These are phyloP conservation scores for Odontomyia ornata DNA, from an alignment of 2,888 invertebrate species.

Conservation along the genomic window DNA sequence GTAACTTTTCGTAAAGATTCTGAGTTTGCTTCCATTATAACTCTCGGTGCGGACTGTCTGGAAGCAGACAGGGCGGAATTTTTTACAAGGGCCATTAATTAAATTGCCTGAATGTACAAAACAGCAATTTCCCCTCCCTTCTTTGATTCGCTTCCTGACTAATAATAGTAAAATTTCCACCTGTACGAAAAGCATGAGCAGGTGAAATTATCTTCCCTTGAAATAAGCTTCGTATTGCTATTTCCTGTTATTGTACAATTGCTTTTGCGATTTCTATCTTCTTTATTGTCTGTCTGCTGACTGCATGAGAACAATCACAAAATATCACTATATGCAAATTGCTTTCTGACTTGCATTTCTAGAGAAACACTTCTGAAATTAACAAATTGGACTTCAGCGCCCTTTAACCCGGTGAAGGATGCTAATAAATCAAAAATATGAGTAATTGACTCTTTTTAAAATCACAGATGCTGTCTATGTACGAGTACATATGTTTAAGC, in stretches of 20 bases:
- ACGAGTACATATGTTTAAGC: too few relatives aligned
- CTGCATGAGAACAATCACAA: not conserved
- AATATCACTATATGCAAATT: too few relatives aligned
- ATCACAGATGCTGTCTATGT: too few relatives aligned
- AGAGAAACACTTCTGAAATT: too few relatives aligned
- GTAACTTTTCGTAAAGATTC: not conserved
- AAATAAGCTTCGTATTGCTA: not conserved
- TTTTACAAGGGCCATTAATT: constrained; percentile 25
- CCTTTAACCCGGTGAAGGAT: too few relatives aligned
- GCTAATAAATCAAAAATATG: too few relatives aligned
- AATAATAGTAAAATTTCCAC: not conserved
- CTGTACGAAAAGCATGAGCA: not conserved
- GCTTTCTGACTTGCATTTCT: too few relatives aligned
- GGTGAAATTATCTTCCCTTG: not conserved
- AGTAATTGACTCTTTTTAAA: too few relatives aligned
- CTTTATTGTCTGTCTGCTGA: not conserved
- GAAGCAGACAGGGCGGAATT: constrained; percentile 17
- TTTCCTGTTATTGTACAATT: not conserved
- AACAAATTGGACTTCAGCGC: too few relatives aligned
- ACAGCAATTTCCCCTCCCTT: constrained; percentile 2
- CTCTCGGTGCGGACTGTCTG: not conserved
- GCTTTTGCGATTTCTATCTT: not conserved
- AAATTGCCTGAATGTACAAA: constrained; percentile 24
- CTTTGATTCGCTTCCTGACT: not conserved
- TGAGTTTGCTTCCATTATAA: not conserved